A percentile compares a stretch with the other conserved stretches of the same genome.
phyloP scores from a whole-genome alignment of 2,888 invertebrate genomes.

The Epsilonema sp. region DNA sequence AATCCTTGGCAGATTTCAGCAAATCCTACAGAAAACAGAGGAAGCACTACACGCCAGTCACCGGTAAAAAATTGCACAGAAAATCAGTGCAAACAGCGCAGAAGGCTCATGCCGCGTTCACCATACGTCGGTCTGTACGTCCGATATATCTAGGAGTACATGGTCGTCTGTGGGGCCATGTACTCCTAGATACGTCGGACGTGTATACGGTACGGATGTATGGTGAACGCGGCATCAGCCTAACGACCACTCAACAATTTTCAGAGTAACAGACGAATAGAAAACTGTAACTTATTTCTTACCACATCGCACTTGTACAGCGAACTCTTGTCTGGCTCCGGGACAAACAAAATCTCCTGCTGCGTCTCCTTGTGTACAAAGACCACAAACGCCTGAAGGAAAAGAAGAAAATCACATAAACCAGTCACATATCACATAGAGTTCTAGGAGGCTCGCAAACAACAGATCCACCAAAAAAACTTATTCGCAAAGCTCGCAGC shows the following conservation, averaged over 20 bases:
- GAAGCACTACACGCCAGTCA: slow-evolving; percentile 9
- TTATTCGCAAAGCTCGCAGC: too few species aligned
- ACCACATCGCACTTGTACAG: slow-evolving; percentile 74
- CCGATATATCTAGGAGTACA: too few species aligned
- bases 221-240: too few species aligned
- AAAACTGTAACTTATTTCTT: slow-evolving; percentile 19
- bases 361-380: slow-evolving; percentile 44
- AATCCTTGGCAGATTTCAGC: slow-evolving; percentile 53
- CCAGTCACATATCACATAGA: too few species aligned
- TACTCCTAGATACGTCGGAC: too few species aligned
- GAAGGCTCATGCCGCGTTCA: too few species aligned
- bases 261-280: neutral
- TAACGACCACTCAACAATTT: slow-evolving; percentile 3
- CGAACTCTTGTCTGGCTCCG: slow-evolving; percentile 44
- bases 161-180: too few species aligned
- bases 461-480: neutral
- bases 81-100: neutral
- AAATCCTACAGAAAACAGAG: slow-evolving; percentile 40
- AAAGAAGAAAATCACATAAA: slow-evolving; percentile 8
- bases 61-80: neutral
- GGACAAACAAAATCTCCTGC: slow-evolving; percentile 79
- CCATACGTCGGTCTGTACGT: too few species aligned
- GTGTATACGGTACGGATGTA: too few species aligned
- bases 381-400: slow-evolving; percentile 69
- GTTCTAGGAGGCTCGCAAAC: too few species aligned